phyloP scores from a whole-genome alignment of 1,140 invertebrate species.

The Panulirus ornatus region DNA sequence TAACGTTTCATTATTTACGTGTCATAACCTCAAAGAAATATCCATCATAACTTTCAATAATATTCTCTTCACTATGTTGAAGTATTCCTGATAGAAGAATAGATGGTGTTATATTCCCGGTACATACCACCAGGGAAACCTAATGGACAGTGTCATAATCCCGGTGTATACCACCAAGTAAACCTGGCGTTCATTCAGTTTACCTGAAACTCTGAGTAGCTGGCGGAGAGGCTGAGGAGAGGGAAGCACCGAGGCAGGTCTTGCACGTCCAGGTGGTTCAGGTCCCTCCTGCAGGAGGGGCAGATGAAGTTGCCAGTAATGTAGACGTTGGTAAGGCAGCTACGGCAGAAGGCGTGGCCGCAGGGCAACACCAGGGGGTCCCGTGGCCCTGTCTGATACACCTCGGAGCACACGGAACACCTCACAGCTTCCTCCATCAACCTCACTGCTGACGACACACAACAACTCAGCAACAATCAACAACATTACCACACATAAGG shows the following conservation, averaged over 20 bases:
- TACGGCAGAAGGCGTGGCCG: conserved; percentile 38
- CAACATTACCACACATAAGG: too few relatives aligned
- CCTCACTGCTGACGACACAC: too few relatives aligned
- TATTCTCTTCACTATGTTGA: too few relatives aligned
- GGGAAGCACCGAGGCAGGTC: conserved; percentile 14
- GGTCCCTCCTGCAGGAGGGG: conserved; percentile 11
- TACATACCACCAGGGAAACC: too few relatives aligned
- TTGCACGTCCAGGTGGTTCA: conserved; percentile 13
- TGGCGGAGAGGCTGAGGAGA: conserved; percentile 6
- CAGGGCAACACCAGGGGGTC: conserved; percentile 34
- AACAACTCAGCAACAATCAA: too few relatives aligned
- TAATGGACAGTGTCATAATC: neutral
- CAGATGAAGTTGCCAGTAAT: neutral
- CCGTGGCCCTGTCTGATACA: conserved; percentile 23
- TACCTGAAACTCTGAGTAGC: conserved; percentile 25
- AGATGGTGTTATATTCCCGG: too few relatives aligned
- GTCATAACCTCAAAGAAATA: too few relatives aligned
- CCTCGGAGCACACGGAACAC: conserved; percentile 15
- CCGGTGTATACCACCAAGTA: neutral
- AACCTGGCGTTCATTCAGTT: neutral
- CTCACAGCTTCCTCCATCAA: conserved; percentile 38
- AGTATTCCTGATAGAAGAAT: too few relatives aligned
- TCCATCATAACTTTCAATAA: too few relatives aligned
- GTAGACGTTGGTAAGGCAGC: conserved; percentile 9
- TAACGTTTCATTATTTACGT: neutral